These are phyloP conservation scores for Ostrea denselamellosa DNA, from an alignment of 1,140 invertebrate species.

Conservation along the genomic window DNA sequence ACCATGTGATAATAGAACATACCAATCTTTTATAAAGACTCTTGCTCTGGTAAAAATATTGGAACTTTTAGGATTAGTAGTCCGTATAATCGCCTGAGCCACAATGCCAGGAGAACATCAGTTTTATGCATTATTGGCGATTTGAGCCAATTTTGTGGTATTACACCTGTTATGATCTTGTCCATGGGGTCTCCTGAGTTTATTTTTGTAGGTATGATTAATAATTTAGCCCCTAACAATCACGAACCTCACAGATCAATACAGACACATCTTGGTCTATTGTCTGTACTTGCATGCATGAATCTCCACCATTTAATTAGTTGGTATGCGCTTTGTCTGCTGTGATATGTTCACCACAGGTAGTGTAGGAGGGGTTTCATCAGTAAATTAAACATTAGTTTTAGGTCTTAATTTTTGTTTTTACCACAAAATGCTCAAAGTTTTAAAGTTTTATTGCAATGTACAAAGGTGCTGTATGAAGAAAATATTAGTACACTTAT, in stretches of 20 bases:
- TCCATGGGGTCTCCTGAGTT: background rate
- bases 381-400: background rate
- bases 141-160: background rate
- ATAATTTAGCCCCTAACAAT: slow-evolving; percentile 20
- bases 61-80: background rate
- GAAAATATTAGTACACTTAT: no score
- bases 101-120: background rate
- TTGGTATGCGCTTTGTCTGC: background rate
- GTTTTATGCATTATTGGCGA: background rate
- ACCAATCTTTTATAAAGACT: background rate
- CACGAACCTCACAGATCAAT: background rate
- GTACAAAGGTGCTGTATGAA: no score
- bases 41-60: background rate
- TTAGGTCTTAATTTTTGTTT: background rate
- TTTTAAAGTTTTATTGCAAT: no score
- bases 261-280: background rate
- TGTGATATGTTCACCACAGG: background rate
- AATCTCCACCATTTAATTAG: background rate
- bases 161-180: slow-evolving; percentile 23
- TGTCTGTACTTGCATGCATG: slow-evolving; percentile 32
- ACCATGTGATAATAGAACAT: background rate
- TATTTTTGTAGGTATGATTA: slow-evolving; percentile 38
- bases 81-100: background rate
- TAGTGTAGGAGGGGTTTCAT: background rate
- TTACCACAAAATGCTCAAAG: background rate